These are phyloP conservation scores for Nasonia longicornis DNA, from an alignment of 1,140 invertebrate genomes.

Conservation along the genomic window DNA sequence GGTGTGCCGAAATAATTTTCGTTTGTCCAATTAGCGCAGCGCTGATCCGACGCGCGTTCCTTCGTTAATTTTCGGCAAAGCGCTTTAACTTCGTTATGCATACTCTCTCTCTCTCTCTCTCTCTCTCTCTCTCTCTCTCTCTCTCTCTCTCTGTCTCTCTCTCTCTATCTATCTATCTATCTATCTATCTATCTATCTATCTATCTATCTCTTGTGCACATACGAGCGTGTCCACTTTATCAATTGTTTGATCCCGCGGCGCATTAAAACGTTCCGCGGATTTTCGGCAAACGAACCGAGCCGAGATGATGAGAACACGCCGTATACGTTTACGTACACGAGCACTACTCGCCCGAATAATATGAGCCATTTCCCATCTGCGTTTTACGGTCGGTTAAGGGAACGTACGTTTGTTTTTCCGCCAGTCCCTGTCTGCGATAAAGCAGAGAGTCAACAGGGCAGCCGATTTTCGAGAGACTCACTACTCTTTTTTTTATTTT, in stretches of 20 bases:
- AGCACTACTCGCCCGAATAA: neutral
- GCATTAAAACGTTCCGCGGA: constrained; percentile 20
- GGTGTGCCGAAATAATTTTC: constrained; percentile 28
- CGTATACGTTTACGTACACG: no score
- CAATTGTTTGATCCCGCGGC: constrained; percentile 29
- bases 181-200: no score
- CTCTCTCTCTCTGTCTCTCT: no score
- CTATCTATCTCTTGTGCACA: no score
- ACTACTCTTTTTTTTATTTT: neutral
- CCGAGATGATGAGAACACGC: neutral
- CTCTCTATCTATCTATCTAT: no score
- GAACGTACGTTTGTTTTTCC: neutral
- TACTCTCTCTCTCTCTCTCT: neutral
- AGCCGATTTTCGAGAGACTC: neutral
- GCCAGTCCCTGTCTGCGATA: neutral
- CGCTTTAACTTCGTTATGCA: constrained; percentile 33
- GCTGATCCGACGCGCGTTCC: constrained; percentile 2
- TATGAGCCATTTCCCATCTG: constrained; percentile 24
- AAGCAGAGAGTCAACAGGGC: constrained; percentile 1
- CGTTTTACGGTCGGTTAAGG: neutral
- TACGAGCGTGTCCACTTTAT: neutral
- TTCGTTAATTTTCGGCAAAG: constrained; percentile 38
- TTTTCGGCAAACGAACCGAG: constrained; percentile 27
- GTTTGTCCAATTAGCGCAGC: constrained; percentile 25
- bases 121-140: no score